Evolutionary conservation across 2,888 invertebrate species (phyloP).

Genomic region (Aporophyla nigra): DNA sequence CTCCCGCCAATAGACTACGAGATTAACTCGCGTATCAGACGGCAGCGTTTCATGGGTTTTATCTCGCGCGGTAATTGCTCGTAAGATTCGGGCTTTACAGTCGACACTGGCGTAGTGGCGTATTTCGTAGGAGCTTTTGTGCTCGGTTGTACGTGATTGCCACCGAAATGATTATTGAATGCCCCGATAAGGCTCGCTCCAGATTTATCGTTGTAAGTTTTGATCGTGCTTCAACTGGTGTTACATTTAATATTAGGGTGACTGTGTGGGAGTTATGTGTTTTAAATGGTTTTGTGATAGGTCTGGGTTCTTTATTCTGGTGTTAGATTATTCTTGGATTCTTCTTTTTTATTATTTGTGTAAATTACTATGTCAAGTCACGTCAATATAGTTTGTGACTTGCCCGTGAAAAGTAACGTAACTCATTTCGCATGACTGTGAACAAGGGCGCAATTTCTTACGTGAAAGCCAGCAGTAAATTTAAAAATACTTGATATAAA

Average conservation of each 20-base stretch:
- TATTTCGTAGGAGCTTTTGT: constrained; percentile 76
- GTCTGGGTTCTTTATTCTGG: constrained; percentile 10
- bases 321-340: background rate
- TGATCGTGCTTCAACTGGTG: constrained; percentile 62
- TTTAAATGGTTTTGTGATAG: constrained; percentile 13
- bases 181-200: constrained; percentile 71
- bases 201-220: constrained; percentile 67
- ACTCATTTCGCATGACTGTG: background rate
- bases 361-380: background rate
- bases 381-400: background rate
- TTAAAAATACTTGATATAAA: constrained; percentile 30
- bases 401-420: constrained; percentile 1
- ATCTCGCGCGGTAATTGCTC: constrained; percentile 84
- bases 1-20: constrained; percentile 69
- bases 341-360: background rate
- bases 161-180: constrained; percentile 77
- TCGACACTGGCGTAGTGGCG: constrained; percentile 74
- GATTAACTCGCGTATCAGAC: constrained; percentile 75
- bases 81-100: constrained; percentile 83
- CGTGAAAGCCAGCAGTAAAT: constrained; percentile 25
- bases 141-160: constrained; percentile 76
- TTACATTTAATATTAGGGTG: constrained; percentile 53
- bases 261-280: constrained; percentile 26
- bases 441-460: constrained; percentile 8
- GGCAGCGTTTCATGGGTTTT: constrained; percentile 81